Conservation (phyloP, 2,888 invertebrate genomes). For the Amphimallon solstitiale region DNA sequence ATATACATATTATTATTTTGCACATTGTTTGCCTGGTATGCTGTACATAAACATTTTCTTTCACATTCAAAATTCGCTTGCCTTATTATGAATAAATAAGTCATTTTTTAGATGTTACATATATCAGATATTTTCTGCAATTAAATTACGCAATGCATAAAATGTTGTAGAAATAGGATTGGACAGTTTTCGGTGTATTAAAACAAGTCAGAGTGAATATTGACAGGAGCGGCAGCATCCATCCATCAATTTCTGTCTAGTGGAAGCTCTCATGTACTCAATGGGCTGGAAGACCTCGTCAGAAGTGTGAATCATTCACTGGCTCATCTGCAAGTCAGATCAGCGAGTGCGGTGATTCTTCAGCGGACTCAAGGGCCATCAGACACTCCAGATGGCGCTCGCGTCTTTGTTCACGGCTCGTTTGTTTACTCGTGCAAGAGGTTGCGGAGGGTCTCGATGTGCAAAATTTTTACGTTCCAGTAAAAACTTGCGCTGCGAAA, state of each 20-base stretch:
- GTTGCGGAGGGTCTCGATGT: conserved; percentile 26
- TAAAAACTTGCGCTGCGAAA: conserved; percentile 23
- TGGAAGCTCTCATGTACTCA: conserved; percentile 53
- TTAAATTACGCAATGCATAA: background rate
- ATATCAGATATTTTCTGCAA: background rate
- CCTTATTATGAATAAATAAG: too few species aligned
- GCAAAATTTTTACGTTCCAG: conserved; percentile 37
- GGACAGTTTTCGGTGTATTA: background rate
- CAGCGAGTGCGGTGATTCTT: conserved; percentile 52
- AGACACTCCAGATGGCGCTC: conserved; percentile 49
- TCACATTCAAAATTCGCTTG: too few species aligned
- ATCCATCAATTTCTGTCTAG: conserved; percentile 53
- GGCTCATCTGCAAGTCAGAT: conserved; percentile 60
- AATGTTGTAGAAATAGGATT: conserved; percentile 5
- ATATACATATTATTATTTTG: too few species aligned
- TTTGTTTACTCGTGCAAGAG: conserved; percentile 39
- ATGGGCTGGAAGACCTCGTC: conserved; percentile 57
- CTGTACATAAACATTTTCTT: too few species aligned
- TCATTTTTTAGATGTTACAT: background rate
- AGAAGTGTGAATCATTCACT: conserved; percentile 59
- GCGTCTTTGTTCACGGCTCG: conserved; percentile 44
- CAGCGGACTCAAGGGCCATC: conserved; percentile 50
- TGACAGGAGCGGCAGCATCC: conserved; percentile 48
- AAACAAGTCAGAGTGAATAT: conserved; percentile 40
- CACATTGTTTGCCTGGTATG: too few species aligned